These are phyloP conservation scores for Epistrophella euchroma DNA, from an alignment of 2,888 invertebrate species.

Conservation along the genomic window DNA sequence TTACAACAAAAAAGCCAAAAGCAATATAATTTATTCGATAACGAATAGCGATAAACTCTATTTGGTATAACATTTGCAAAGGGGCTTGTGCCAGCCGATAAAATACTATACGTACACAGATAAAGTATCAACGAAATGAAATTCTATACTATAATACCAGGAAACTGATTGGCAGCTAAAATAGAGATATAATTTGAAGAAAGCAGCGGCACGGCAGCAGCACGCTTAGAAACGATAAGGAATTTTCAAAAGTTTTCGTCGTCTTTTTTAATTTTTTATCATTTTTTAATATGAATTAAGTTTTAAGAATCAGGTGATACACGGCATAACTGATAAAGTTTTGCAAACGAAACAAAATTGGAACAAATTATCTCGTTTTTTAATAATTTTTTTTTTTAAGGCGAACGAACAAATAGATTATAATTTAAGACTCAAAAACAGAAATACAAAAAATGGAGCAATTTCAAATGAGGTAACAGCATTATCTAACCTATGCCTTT, in stretches of 20 bases:
- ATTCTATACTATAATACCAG: slow-evolving; percentile 47
- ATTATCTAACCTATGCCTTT: no score
- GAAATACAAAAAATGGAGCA: no score
- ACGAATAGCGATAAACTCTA: slow-evolving; percentile 72
- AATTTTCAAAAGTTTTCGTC: background rate
- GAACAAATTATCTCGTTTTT: no score
- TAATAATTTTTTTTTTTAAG: no score
- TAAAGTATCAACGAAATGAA: slow-evolving; percentile 41
- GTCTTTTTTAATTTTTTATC: background rate
- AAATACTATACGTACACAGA: slow-evolving; percentile 47
- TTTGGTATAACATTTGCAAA: slow-evolving; percentile 57
- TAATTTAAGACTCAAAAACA: no score
- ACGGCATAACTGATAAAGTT: no score
- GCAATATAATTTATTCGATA: slow-evolving; percentile 56
- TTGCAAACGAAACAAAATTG: no score
- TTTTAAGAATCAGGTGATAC: background rate
- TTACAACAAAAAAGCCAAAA: slow-evolving; percentile 46
- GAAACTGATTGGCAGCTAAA: background rate
- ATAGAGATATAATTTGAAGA: background rate
- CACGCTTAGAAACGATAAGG: slow-evolving; percentile 5
- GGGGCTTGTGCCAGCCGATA: slow-evolving; percentile 69
- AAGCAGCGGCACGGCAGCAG: background rate
- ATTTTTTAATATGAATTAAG: background rate
- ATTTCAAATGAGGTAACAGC: no score
- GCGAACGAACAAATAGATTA: no score